Evolutionary conservation across 1,140 invertebrate species (phyloP), one percentile per base, ranked within the genome.

Genomic region (Hypothenemus hampei): DNA sequence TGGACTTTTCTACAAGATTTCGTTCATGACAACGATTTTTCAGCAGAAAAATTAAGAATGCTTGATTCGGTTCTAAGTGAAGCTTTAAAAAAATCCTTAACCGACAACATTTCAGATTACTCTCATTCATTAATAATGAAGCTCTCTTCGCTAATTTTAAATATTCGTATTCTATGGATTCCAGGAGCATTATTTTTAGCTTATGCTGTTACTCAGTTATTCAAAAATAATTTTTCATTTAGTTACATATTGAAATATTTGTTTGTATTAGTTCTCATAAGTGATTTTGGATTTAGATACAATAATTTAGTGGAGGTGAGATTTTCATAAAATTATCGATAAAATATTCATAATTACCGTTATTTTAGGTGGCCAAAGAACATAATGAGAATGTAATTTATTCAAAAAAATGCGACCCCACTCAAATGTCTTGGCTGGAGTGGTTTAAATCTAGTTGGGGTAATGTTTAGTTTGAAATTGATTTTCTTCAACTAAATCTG

Each of bases 261-360:
- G 1, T 22, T 61, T 18, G 29, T 56, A 3, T 1, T 61, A 4
- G 16, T 61, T 40, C n/a, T 61, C 7, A 41, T 61, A 18, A 16
- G 29, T 36, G 60, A 61, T 41, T 58, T 49, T 58, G 56, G 33
- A 31, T 40, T 23, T 24, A 51, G 60, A 33, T 58, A 61, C 35
- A 18, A 51, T 7, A 8, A 18, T 26, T 19, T 61, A n/a, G 21
- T 50, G 23, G 36, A 61, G 56, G 60, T 61, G 47, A 46, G 45
- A 11, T 29, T 29, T 29, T 29, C n/a, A n/a, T n/a, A n/a, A n/a
- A n/a, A n/a, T n/a, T n/a, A n/a, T n/a, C n/a, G n/a, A n/a, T n/a
- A n/a, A n/a, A n/a, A n/a, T n/a, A n/a, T n/a, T n/a, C n/a, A n/a
- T n/a, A n/a, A n/a, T n/a, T n/a, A n/a, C n/a, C n/a, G n/a, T n/a